phyloP scores from a whole-genome alignment of 1,140 invertebrate species.

The Trachymyrmex cornetzi region DNA sequence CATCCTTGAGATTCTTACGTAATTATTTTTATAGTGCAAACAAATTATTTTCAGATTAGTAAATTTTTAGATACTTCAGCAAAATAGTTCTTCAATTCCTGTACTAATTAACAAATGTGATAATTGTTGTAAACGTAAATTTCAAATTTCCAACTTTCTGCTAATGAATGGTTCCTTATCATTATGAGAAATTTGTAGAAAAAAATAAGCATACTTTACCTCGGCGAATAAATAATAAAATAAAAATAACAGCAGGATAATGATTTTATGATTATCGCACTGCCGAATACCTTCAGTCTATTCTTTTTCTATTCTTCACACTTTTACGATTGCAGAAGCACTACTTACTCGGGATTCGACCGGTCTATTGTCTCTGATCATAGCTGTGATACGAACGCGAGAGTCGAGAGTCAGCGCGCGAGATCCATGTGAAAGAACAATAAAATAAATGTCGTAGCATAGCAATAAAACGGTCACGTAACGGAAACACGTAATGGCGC shows the following conservation, averaged over 20 bases:
- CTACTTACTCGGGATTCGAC: conserved; percentile 5
- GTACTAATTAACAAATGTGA: background rate
- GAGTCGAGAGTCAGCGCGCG: background rate
- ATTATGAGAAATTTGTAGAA: background rate
- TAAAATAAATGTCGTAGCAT: conserved; percentile 69
- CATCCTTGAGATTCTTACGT: too few relatives aligned
- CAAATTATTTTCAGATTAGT: too few relatives aligned
- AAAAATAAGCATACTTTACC: too few relatives aligned
- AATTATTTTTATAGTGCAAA: too few relatives aligned
- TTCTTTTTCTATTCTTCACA: background rate
- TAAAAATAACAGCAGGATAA: background rate
- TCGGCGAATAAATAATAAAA: background rate
- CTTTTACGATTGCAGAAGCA: conserved; percentile 38
- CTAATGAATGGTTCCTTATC: background rate
- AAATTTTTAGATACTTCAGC: too few relatives aligned
- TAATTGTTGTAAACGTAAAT: background rate
- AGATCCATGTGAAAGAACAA: conserved; percentile 52
- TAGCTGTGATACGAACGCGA: background rate
- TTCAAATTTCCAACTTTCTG: background rate
- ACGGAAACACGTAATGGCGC: conserved; percentile 63
- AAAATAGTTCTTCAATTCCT: too few relatives aligned
- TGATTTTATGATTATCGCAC: background rate
- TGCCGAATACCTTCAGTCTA: background rate
- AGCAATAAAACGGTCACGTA: conserved; percentile 67
- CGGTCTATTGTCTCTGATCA: background rate